Evolutionary conservation across 1,140 invertebrate genomes (phyloP).

Genomic region (Metaphire vulgaris): DNA sequence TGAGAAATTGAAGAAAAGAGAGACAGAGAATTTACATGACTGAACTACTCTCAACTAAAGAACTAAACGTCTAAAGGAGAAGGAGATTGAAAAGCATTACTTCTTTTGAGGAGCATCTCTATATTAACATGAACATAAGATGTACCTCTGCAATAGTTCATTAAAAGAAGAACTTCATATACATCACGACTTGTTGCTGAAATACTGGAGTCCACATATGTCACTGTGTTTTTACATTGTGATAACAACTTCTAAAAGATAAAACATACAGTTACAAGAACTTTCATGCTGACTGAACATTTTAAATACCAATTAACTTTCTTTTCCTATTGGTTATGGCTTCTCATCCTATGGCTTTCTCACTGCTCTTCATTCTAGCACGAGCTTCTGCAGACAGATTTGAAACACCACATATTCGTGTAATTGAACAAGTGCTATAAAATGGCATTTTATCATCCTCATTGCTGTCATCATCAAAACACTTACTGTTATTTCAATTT

Average conservation of each 20-base stretch:
- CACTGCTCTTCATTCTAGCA: too few species aligned
- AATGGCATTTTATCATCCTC: neutral
- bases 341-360: neutral
- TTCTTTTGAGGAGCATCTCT: too few species aligned
- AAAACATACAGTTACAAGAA: neutral
- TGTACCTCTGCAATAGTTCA: conserved; percentile 80
- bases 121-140: conserved; percentile 51
- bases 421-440: neutral
- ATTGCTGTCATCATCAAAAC: neutral
- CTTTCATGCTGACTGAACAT: neutral
- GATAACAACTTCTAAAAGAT: conserved; percentile 72
- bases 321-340: neutral
- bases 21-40: too few species aligned
- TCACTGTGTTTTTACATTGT: conserved; percentile 88
- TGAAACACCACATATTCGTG: neutral
- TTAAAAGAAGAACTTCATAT: conserved; percentile 83
- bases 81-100: too few species aligned
- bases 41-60: too few species aligned
- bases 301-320: neutral
- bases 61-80: too few species aligned
- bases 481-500: conserved; percentile 86
- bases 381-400: neutral
- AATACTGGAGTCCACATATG: conserved; percentile 81
- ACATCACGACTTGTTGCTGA: conserved; percentile 72
- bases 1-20: too few species aligned